Base-by-base conservation (phyloP, 2,888 invertebrate genomes). In the Cylloceria caligata region DNA sequence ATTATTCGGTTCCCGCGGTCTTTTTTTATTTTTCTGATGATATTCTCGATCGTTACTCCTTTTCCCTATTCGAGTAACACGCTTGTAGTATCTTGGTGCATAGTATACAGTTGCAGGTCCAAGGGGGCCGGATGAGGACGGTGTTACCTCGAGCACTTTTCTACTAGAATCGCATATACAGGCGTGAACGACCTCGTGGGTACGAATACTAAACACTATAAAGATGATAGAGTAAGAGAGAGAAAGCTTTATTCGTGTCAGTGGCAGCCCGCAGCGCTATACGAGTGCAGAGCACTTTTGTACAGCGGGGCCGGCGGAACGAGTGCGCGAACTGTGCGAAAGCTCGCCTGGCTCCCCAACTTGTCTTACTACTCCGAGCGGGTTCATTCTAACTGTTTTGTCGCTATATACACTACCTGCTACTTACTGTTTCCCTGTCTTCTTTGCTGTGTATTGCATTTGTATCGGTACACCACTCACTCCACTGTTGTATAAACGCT, bases 171-270 rank as follows among this genome's bases (percentile, higher is more conserved):
- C 72, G 81, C 27, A 27, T 76, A 68, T 81, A 76, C 71, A 62
- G 81, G 72, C 76, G 81, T 81, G 76, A 81, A 81, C 72, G 76
- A 81, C 81, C 80, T 74, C 80, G 74, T 62, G 69, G 52, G 39
- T 74, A 80, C 34, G 34, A 55, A 75, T 64, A 71, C 55, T 34
- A 6, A 24, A 47, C 24, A 64, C 73, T 64, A 52, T 71, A 75
- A 71, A 68, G 74, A 69, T 65, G 79, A 65, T 79, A 78, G 34
- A 62, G 62, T 39, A 67, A 71, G 64, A 45, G n/a, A 45, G 45
- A n/a, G n/a, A n/a, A n/a, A 16, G 45, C 45, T 45, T 45, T 49
- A 6, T 49, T 16, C 21, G 19, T 49, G 9, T 21, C 5, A 45
- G 45, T 5, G n/a, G 13, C 39, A 13, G 39, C 13, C 45, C 3